Base-by-base conservation (phyloP, 92 coral and sea anemone genomes). In the Hydrozoanthus gracilis region DNA sequence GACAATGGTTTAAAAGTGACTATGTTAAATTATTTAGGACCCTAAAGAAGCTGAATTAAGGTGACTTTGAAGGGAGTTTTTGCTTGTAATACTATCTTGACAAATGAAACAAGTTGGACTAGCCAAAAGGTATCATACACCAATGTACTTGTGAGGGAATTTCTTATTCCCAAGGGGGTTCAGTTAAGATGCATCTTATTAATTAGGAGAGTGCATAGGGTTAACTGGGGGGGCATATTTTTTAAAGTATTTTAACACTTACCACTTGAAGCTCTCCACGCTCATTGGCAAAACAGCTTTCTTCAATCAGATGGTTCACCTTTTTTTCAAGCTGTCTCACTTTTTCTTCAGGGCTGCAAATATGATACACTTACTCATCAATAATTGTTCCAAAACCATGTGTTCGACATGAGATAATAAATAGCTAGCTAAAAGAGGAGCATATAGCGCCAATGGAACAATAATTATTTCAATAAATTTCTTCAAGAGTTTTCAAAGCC, bases 211-310 rank as follows among this genome's bases (percentile, higher is more conserved):
- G 39, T 0, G 39, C 0, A 2, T 0, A 27, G 39, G 39, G 0
- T 27, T 27, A 0, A 27, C 39, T 0, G 39, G n/a, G n/a, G n/a
- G n/a, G n/a, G n/a, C n/a, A n/a, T n/a, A n/a, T 27, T 27, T 27
- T 27, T 0, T 27, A 27, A 27, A 27, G 39, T 27, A 27, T 27
- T 27, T 27, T 27, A 27, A 27, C 39, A 27, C 98, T 88, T 86
- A 96, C 99, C 90, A 96, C 79, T 67, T 92, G 95, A 16, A 90
- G 84, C 45, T 96, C 95, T 55, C 92, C 95, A 83, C 94, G 90
- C 65, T 92, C 95, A 89, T 93, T 90, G n/a, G 98, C 99, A 90
- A 95, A 90, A 76, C 99, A 96, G 90, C 99, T 96, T 84, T 96
- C 99, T 82, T 96, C 99, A 83, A 96, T 95, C n/a, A 96, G 76